phyloP scores from a whole-genome alignment of 2,113 vertebrate genomes.

The Daubentonia madagascariensis region DNA sequence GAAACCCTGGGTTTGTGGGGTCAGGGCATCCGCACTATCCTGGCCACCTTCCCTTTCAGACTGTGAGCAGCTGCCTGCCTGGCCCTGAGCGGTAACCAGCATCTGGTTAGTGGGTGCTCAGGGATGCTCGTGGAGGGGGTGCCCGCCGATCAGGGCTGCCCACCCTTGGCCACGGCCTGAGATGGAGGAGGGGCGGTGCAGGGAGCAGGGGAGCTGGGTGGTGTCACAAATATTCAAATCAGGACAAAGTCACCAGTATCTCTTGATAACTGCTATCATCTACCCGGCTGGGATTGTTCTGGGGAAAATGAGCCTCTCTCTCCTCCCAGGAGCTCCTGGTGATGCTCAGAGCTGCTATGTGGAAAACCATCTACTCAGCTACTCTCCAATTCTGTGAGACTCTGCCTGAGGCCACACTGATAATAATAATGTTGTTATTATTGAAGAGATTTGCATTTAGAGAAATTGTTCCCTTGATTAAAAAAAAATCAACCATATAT shows the following conservation, averaged over 20 bases:
- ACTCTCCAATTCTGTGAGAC: conserved; percentile 47
- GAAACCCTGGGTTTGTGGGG: not conserved
- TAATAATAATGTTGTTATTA: conserved; percentile 66
- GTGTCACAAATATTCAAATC: not conserved
- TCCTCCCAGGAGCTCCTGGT: not conserved
- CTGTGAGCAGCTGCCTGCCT: not conserved
- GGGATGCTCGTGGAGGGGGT: not conserved
- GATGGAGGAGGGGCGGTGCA: not conserved
- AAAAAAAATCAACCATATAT: conserved; percentile 13
- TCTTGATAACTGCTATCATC: not conserved
- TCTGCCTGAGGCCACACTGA: conserved; percentile 71
- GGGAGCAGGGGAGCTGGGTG: not conserved
- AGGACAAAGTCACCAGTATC: not conserved
- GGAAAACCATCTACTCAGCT: conserved; percentile 56
- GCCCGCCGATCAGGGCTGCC: not conserved
- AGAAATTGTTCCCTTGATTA: conserved; percentile 69
- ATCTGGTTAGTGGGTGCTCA: no score
- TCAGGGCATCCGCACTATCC: not conserved
- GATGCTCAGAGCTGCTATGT: conserved; percentile 28
- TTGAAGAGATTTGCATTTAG: conserved; percentile 69
- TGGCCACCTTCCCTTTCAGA: no score
- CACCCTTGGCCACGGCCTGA: not conserved
- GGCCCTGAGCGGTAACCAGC: accelerated
- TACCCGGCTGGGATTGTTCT: not conserved
- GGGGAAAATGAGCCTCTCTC: conserved; percentile 18